Percentiles rank a stretch among this genome's conserved stretches.
phyloP scores from a whole-genome alignment of 2,113 vertebrate species.

The Riparia riparia region DNA sequence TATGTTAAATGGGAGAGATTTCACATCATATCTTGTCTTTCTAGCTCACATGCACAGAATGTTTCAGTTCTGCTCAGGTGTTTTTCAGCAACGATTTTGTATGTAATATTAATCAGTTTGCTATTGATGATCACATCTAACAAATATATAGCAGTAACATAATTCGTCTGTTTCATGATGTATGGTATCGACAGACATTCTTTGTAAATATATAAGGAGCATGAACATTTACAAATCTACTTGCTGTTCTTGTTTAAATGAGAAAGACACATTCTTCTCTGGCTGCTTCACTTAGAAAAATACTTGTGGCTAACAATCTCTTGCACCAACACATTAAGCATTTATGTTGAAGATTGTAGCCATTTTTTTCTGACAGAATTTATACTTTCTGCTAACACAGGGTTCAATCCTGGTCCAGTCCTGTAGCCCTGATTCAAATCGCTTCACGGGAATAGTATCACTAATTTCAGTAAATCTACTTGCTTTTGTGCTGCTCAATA shows the following conservation, averaged over 20 bases:
- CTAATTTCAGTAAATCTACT: background rate
- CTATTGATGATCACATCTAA: background rate
- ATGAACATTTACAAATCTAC: background rate
- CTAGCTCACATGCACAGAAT: background rate
- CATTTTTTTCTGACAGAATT: background rate
- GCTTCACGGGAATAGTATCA: background rate
- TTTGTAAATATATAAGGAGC: conserved; percentile 6
- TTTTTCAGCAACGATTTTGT: conserved; percentile 2
- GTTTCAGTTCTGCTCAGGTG: background rate
- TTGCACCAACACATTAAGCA: background rate
- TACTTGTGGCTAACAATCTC: background rate
- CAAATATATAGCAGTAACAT: background rate
- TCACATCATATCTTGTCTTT: background rate
- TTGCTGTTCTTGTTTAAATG: background rate
- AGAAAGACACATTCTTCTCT: background rate
- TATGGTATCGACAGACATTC: background rate
- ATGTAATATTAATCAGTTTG: background rate
- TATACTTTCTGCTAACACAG: background rate
- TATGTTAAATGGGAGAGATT: conserved; percentile 17
- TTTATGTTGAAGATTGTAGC: background rate
- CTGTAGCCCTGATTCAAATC: background rate
- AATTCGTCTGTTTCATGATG: conserved; percentile 33
- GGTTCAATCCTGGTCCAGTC: background rate
- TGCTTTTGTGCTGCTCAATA: background rate
- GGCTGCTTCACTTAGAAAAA: background rate